phyloP scores from a whole-genome alignment of 2,113 vertebrate species.

The Blennius ocellaris region DNA sequence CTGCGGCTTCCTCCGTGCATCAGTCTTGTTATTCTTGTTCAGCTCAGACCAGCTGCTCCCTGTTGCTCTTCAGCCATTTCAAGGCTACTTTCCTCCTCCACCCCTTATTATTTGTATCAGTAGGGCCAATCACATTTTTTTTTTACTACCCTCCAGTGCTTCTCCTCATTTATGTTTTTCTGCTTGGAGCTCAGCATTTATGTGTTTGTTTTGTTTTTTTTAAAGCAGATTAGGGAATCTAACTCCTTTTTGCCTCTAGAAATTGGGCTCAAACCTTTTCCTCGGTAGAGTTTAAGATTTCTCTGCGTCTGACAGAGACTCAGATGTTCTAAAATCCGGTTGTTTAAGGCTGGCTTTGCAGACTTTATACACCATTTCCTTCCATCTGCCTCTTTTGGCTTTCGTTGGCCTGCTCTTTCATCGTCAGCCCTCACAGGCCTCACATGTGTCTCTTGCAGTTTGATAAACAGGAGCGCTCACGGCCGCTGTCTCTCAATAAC shows the following conservation, averaged over 20 bases:
- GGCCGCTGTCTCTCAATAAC: neutral
- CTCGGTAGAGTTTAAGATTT: neutral
- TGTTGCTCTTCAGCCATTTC: constrained; percentile 14
- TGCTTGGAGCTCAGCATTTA: too few species aligned
- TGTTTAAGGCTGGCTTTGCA: constrained; percentile 26
- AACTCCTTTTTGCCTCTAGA: too few species aligned
- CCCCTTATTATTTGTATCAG: neutral
- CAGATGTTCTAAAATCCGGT: constrained; percentile 28
- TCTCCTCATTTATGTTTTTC: neutral
- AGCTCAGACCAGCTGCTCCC: constrained; percentile 44
- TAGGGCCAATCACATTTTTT: neutral
- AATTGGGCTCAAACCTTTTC: neutral
- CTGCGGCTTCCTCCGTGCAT: neutral
- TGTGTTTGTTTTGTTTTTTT: too few species aligned
- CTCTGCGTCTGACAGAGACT: too few species aligned
- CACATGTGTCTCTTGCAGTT: neutral
- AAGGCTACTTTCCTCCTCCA: constrained; percentile 29
- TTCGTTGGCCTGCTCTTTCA: too few species aligned
- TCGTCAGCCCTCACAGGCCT: neutral
- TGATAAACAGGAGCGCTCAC: neutral
- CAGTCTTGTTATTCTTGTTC: constrained; percentile 15
- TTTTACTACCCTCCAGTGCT: neutral
- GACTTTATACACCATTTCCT: constrained; percentile 2
- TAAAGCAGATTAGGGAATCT: too few species aligned
- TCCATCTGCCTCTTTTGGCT: constrained; percentile 18